phyloP scores from a whole-genome alignment of 2,797 vertebrate species.

The Cyclopterus lumpus region DNA sequence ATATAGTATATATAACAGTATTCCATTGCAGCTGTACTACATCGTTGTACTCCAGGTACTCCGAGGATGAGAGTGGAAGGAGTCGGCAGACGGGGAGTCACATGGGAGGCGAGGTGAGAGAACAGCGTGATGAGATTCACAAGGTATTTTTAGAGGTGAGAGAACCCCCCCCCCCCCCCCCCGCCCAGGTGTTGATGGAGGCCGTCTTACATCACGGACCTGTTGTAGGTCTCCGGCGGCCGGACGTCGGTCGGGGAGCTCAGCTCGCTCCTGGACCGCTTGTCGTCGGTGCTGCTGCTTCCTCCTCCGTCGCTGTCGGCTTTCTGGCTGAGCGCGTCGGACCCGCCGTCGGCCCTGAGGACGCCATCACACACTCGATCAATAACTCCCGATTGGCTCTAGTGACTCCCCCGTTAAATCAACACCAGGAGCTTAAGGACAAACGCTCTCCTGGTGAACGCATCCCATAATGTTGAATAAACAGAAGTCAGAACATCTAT shows the following conservation, averaged over 20 bases:
- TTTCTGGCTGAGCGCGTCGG: conserved; percentile 94
- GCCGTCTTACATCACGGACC: conserved; percentile 83
- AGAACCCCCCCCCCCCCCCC: not conserved
- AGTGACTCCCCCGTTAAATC: conserved; percentile 22
- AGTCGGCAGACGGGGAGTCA: conserved; percentile 22
- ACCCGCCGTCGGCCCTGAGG: conserved; percentile 91
- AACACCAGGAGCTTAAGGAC: no score
- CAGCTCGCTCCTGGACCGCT: conserved; percentile 92
- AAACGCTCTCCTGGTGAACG: no score
- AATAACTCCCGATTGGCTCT: conserved; percentile 28
- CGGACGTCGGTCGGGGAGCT: conserved; percentile 93
- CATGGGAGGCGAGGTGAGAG: conserved; percentile 30
- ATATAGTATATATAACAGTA: no score
- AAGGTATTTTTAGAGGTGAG: conserved; percentile 62
- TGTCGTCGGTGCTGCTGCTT: conserved; percentile 91
- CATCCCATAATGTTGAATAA: no score
- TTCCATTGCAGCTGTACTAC: no score
- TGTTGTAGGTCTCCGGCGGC: conserved; percentile 89
- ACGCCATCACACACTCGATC: conserved; percentile 16
- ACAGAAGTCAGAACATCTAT: not conserved
- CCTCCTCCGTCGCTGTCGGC: conserved; percentile 94
- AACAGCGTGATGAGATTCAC: conserved; percentile 4
- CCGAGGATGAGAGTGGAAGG: no score
- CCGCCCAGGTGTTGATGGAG: not conserved
- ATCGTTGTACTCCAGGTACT: no score